These are phyloP conservation scores for Nannoperca obscura DNA, from an alignment of 2,797 vertebrate species.

Conservation along the genomic window DNA sequence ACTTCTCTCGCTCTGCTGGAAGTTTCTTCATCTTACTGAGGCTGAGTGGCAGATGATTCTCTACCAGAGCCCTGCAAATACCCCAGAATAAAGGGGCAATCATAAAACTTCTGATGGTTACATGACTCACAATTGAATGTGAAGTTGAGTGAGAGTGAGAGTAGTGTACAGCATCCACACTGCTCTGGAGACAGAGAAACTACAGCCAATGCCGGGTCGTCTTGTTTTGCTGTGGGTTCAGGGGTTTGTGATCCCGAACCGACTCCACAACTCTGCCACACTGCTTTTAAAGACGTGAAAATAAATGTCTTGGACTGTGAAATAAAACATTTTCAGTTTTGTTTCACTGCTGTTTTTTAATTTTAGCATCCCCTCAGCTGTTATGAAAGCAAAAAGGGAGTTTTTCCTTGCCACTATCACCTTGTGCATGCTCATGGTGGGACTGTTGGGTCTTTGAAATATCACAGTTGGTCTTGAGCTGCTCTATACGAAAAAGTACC, in stretches of 20 bases:
- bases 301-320: background rate
- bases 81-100: constrained; percentile 3
- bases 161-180: background rate
- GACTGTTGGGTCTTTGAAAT: too few species aligned
- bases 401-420: too few species aligned
- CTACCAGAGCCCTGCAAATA: background rate
- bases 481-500: too few species aligned
- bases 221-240: background rate
- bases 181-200: constrained; percentile 3
- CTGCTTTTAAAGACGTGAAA: background rate
- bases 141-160: background rate
- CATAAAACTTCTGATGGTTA: background rate
- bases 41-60: background rate
- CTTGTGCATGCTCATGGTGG: too few species aligned
- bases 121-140: background rate
- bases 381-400: too few species aligned
- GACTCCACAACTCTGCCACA: background rate
- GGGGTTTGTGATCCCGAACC: background rate
- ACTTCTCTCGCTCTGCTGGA: constrained; percentile 13
- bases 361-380: background rate
- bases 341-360: background rate
- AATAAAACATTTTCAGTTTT: constrained; percentile 1
- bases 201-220: background rate
- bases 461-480: too few species aligned
- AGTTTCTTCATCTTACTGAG: background rate